Evolutionary conservation across 30 jellyfish, hydroid and myxozoan species (phyloP).

Genomic region (Mastigias papua): DNA sequence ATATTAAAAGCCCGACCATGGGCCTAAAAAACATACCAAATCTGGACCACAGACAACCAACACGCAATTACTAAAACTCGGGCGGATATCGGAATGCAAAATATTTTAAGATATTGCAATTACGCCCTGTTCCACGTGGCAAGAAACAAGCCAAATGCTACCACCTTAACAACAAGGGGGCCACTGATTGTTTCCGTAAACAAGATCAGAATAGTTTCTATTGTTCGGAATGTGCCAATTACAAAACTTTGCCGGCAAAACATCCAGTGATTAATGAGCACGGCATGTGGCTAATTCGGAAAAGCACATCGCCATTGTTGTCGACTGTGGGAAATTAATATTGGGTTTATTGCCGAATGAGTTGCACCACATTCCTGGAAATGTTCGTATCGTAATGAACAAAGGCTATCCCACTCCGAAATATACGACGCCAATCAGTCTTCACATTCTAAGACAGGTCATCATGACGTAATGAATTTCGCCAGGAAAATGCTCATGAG

Average conservation of each 20-base stretch:
- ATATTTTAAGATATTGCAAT: background rate
- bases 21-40: background rate
- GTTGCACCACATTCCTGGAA: background rate
- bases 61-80: background rate
- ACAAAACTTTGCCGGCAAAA: background rate
- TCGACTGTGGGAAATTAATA: background rate
- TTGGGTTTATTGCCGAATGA: background rate
- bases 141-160: background rate
- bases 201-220: background rate
- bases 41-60: background rate
- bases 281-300: background rate
- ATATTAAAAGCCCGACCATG: background rate
- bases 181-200: background rate
- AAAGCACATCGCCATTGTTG: background rate
- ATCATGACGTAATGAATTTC: no score
- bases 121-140: background rate
- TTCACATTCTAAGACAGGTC: no score
- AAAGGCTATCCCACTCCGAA: background rate
- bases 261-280: background rate
- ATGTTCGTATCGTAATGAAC: background rate
- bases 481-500: no score
- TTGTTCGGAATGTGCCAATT: background rate
- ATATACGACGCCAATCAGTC: no score
- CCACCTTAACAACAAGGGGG: background rate
- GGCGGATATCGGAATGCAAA: background rate